phyloP scores from a whole-genome alignment of 1,140 invertebrate genomes.

The Coptotermes formosanus region DNA sequence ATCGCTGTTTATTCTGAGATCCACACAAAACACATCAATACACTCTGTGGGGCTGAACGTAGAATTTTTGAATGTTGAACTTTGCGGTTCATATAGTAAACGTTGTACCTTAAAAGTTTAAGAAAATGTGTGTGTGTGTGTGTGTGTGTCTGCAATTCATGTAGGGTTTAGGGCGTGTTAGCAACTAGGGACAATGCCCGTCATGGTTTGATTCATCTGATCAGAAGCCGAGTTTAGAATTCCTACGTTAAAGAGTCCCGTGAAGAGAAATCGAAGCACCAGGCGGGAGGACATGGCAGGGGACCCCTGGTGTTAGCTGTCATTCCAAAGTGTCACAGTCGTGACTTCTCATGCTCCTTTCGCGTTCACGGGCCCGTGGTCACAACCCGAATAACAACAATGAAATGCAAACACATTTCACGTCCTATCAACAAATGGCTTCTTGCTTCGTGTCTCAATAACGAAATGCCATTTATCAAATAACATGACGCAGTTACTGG shows the following conservation, averaged over 20 bases:
- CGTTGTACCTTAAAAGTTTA: no score
- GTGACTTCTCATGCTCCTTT: background rate
- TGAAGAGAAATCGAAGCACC: background rate
- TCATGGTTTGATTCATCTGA: background rate
- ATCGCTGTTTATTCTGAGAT: no score
- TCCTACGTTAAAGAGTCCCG: no score
- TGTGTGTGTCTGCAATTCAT: background rate
- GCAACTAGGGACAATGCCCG: background rate
- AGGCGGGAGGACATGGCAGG: background rate
- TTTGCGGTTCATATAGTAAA: no score
- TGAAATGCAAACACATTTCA: constrained; percentile 9
- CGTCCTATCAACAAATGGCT: background rate
- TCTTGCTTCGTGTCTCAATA: background rate
- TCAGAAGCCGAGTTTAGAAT: background rate
- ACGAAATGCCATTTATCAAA: background rate
- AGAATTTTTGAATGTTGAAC: no score
- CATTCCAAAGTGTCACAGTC: background rate
- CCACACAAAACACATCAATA: no score
- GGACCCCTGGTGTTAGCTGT: background rate
- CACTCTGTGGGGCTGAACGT: no score
- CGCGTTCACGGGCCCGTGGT: constrained; percentile 13
- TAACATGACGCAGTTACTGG: background rate
- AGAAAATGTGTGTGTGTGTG: no score
- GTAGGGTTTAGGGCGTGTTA: background rate
- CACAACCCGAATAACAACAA: constrained; percentile 16